Evolutionary conservation across 2,113 vertebrate species (phyloP).

Genomic region (Thunnus thynnus): DNA sequence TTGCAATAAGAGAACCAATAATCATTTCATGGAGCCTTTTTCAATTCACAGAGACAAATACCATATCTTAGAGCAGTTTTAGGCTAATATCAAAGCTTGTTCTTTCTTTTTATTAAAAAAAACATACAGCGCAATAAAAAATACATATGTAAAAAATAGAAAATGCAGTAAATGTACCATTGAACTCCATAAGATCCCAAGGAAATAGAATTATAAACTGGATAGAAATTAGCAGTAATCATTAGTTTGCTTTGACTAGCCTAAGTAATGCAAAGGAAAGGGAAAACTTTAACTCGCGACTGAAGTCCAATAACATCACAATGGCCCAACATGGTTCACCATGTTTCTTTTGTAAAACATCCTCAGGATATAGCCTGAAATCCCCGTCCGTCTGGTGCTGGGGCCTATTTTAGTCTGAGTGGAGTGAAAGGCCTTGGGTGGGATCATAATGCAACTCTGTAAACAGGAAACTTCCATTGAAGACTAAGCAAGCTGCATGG

Average conservation of each 20-base stretch:
- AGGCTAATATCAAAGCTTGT: not conserved
- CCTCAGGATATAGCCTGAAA: constrained; percentile 82
- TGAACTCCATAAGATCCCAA: not conserved
- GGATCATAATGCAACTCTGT: constrained; percentile 69
- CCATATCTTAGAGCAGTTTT: not conserved
- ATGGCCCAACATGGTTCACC: constrained; percentile 27
- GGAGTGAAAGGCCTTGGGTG: constrained; percentile 72
- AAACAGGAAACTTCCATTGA: constrained; percentile 81
- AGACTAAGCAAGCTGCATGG: constrained; percentile 4
- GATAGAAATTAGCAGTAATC: not conserved
- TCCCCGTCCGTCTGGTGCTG: constrained; percentile 58
- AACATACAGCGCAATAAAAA: not conserved
- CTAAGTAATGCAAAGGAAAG: constrained; percentile 10
- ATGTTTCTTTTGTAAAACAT: constrained; percentile 80
- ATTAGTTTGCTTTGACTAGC: not conserved
- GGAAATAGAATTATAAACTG: not conserved
- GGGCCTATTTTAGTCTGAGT: constrained; percentile 61
- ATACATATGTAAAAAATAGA: too few species aligned
- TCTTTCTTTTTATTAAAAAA: not conserved
- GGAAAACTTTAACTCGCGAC: constrained; percentile 29
- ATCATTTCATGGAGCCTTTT: too few species aligned
- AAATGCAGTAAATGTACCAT: not conserved
- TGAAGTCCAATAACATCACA: constrained; percentile 53
- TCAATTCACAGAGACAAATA: not conserved
- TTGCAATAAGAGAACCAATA: not conserved